Evolutionary conservation across 2,113 vertebrate genomes (phyloP).

Genomic region (Oncorhynchus kisutch): DNA sequence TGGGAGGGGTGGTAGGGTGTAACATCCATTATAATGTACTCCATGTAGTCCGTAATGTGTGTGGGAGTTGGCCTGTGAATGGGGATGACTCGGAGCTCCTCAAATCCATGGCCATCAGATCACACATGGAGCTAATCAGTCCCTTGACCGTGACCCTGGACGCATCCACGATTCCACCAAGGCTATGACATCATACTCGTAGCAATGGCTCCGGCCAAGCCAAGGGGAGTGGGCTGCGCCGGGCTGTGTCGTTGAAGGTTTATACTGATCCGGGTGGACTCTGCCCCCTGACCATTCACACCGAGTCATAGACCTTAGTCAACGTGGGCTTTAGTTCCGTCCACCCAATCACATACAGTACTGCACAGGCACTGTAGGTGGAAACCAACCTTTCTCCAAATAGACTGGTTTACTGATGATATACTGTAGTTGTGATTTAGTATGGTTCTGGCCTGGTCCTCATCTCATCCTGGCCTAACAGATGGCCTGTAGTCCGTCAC

Average conservation of each 20-base stretch:
- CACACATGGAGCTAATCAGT: constrained; percentile 57
- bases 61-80: neutral
- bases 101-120: constrained; percentile 7
- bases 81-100: constrained; percentile 8
- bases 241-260: constrained; percentile 37
- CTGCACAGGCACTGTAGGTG: too few relatives aligned
- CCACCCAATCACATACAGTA: too few relatives aligned
- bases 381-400: too few relatives aligned
- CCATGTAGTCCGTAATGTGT: neutral
- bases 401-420: too few relatives aligned
- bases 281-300: constrained; percentile 31
- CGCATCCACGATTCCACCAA: constrained; percentile 11
- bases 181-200: constrained; percentile 60
- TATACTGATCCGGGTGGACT: constrained; percentile 18
- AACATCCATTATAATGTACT: neutral
- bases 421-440: too few relatives aligned
- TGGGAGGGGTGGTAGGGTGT: neutral
- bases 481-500: too few relatives aligned
- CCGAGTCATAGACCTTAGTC: constrained; percentile 41
- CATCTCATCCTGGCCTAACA: too few relatives aligned
- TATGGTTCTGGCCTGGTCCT: too few relatives aligned
- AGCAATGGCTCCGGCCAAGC: constrained; percentile 46
- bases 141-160: neutral
- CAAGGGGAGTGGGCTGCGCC: constrained; percentile 33
- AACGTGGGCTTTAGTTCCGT: too few relatives aligned